These are phyloP conservation scores for Zaprionus gabonicus DNA, from an alignment of 1,140 invertebrate species.

Conservation along the genomic window DNA sequence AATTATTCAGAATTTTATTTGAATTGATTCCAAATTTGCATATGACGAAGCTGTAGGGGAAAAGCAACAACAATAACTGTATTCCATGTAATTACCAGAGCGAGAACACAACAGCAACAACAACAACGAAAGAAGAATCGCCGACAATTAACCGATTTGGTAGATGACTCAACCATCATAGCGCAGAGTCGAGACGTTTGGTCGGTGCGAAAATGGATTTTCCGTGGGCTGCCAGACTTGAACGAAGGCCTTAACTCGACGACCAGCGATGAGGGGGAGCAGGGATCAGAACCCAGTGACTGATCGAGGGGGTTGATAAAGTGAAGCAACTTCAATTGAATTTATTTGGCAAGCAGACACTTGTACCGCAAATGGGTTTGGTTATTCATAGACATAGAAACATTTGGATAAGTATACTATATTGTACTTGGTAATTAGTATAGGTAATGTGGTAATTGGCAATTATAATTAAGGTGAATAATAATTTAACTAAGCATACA, in stretches of 20 bases:
- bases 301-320: conserved; percentile 1
- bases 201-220: conserved; percentile 2
- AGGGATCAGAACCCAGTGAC: conserved; percentile 1
- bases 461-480: conserved; percentile 62
- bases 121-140: conserved; percentile 36
- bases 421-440: conserved; percentile 32
- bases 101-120: conserved; percentile 8
- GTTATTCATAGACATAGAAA: not conserved
- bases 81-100: conserved; percentile 67
- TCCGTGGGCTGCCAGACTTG: conserved; percentile 18
- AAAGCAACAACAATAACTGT: conserved; percentile 35
- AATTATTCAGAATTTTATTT: conserved; percentile 64
- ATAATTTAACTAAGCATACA: conserved; percentile 63
- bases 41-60: conserved; percentile 52
- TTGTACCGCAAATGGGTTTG: conserved; percentile 15
- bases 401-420: not conserved
- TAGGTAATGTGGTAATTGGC: conserved; percentile 56
- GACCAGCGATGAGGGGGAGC: not conserved
- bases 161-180: conserved; percentile 35
- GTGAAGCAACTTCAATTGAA: conserved; percentile 23
- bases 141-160: conserved; percentile 44
- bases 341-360: conserved; percentile 27
- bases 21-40: conserved; percentile 63
- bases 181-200: not conserved
- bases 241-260: conserved; percentile 8